Base-by-base conservation (phyloP, 2,113 vertebrate genomes). In the Paracyprichromis sp. region DNA sequence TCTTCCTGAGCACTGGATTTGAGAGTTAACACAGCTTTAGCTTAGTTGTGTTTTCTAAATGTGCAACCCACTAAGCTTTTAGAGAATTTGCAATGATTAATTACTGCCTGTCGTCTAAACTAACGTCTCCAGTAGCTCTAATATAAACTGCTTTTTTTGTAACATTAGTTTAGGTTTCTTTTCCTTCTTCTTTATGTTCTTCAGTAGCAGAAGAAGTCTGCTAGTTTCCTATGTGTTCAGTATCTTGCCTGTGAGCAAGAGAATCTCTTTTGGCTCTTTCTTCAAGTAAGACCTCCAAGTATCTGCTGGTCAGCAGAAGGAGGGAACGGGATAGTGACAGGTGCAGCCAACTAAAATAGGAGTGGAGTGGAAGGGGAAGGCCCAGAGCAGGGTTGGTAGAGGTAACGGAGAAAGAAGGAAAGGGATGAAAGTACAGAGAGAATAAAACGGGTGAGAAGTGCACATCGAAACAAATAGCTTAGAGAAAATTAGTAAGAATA, bases 251-350 rank as follows among this genome's bases (percentile, higher is more conserved):
- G 53, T 14, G 50, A 79, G 78, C 78, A 21, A 45, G 78, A 71
- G 45, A 63, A 86, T 52, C 14, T 80, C 85, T 66, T 66, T 54
- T 87, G 84, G 76, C 87, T 91, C 85, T 43, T 86, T 90, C 92
- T 89, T 86, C 84, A 76, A 91, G 89, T 53, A 63, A 93, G 90
- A 90, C 82, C 90, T 91, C 86, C 9, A 90, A 96, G 80, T 96
- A 96, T 97, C 93, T 94, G 95, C 96, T 91, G 94, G 94, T 97
- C 96, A 96, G 96, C 96, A 96, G 90, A 91, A 90, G 88, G 82
- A 94, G 93, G 96, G 93, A 97, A 97, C 94, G 96, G 94, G 93
- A 96, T 96, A 94, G 93, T 93, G 96, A 97, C 96, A 97, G 96
- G 96, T 97, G 96, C 96, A 93, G 89, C 84, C 90, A 80, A 95